Percentiles rank a stretch among this genome's conserved stretches.
These are phyloP conservation scores for Pomacea maculata DNA, from an alignment of 1,140 invertebrate genomes.

Conservation along the genomic window DNA sequence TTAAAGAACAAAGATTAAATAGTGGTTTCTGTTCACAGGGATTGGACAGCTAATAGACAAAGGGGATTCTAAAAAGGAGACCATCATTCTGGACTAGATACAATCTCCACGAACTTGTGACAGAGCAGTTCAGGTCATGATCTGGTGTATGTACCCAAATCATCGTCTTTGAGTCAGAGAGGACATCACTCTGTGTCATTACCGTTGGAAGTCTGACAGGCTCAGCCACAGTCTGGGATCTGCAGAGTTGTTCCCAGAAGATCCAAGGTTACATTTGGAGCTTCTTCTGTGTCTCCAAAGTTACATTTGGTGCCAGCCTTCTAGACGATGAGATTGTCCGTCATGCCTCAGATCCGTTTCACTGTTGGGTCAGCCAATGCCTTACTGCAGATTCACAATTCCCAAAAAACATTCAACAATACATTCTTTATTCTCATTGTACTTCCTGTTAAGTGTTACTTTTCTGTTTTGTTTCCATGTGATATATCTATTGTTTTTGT, in stretches of 20 bases:
- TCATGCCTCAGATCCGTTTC: no score
- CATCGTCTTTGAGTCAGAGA: not conserved
- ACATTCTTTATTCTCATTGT: no score
- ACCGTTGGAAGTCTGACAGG: not conserved
- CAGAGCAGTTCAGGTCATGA: not conserved
- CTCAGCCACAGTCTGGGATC: not conserved
- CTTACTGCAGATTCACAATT: no score
- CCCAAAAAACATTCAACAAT: no score
- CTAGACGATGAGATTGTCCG: no score
- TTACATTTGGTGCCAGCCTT: no score
- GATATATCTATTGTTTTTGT: no score
- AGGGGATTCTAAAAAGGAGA: conserved; percentile 5
- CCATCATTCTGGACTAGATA: conserved; percentile 13
- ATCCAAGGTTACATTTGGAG: no score
- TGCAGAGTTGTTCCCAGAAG: not conserved
- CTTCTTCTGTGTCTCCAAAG: no score
- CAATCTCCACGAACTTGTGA: not conserved
- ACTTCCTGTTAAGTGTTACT: no score
- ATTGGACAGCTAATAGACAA: not conserved
- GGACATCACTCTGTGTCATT: not conserved
- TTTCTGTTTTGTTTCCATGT: no score
- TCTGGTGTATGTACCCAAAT: not conserved
- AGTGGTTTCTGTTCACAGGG: not conserved
- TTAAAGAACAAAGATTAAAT: not conserved
- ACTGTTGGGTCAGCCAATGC: no score